Conservation (phyloP, 1,140 invertebrate genomes). For the Ceratina australensis region DNA sequence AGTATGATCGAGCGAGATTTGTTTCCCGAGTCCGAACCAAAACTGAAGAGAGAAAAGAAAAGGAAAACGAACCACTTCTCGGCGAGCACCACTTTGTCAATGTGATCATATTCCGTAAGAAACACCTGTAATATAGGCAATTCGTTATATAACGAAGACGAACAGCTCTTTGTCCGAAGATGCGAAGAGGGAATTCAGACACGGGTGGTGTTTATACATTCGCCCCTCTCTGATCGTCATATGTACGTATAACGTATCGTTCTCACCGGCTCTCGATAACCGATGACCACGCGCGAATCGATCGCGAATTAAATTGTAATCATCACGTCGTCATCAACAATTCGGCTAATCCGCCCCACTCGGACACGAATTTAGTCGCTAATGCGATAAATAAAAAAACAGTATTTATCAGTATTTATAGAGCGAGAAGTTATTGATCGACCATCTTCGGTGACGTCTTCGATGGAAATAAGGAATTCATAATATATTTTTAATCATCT, state of each 20-base stretch:
- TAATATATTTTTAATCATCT: too few species aligned
- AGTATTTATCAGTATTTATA: neutral
- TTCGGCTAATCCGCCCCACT: neutral
- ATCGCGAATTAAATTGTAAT: neutral
- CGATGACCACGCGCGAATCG: neutral
- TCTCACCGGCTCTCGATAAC: slow-evolving; percentile 35
- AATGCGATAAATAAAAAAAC: neutral
- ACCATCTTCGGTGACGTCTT: too few species aligned
- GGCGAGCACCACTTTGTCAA: slow-evolving; percentile 17
- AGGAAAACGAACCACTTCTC: slow-evolving; percentile 38
- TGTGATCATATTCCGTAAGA: slow-evolving; percentile 31
- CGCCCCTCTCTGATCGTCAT: neutral
- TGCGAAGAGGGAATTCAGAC: neutral
- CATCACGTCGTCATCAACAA: neutral
- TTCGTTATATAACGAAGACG: slow-evolving; percentile 42
- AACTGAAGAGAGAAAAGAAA: neutral
- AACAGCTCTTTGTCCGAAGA: slow-evolving; percentile 16
- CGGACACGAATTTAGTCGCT: neutral
- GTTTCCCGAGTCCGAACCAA: too few species aligned
- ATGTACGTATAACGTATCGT: too few species aligned
- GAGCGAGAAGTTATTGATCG: too few species aligned
- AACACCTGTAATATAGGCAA: slow-evolving; percentile 47
- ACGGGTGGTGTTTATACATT: neutral
- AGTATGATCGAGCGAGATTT: too few species aligned
- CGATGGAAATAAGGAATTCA: too few species aligned